These are phyloP conservation scores for Pseudopleuronectes americanus DNA, from an alignment of 2,797 vertebrate genomes.

Conservation along the genomic window DNA sequence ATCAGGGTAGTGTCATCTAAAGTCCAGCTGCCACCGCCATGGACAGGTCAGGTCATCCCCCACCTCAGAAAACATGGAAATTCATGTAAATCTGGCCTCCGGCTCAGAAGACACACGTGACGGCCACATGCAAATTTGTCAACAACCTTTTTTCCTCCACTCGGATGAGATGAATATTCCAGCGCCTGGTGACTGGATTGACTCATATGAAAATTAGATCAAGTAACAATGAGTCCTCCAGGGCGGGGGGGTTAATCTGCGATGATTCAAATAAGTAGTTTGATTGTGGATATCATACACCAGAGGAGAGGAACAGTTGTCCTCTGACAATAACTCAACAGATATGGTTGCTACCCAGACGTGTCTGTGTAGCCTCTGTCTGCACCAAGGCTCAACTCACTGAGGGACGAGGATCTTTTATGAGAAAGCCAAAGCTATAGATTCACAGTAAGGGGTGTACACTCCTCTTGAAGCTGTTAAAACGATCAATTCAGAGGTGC, in stretches of 20 bases:
- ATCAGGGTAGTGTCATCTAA: background rate
- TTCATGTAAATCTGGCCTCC: slow-evolving; percentile 77
- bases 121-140: slow-evolving; percentile 73
- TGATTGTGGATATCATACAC: background rate
- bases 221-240: slow-evolving; percentile 4
- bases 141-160: slow-evolving; percentile 41
- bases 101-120: slow-evolving; percentile 56
- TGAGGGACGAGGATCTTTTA: too few relatives aligned
- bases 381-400: too few relatives aligned
- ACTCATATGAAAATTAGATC: slow-evolving; percentile 33
- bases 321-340: slow-evolving; percentile 27
- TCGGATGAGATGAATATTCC: slow-evolving; percentile 20
- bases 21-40: slow-evolving; percentile 27
- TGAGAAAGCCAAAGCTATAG: background rate
- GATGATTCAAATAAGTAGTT: background rate
- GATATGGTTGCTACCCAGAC: slow-evolving; percentile 30
- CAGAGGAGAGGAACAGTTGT: slow-evolving; percentile 5
- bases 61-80: slow-evolving; percentile 74
- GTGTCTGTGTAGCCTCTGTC: background rate
- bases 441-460: slow-evolving; percentile 46
- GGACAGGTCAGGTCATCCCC: slow-evolving; percentile 42
- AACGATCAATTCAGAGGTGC: slow-evolving; percentile 34
- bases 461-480: slow-evolving; percentile 19
- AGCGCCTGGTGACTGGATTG: slow-evolving; percentile 9
- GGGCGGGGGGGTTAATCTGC: background rate